Evolutionary conservation across 2,888 invertebrate genomes (phyloP), one percentile per base, ranked within the genome.

Genomic region (Glaucopsyche alexis): DNA sequence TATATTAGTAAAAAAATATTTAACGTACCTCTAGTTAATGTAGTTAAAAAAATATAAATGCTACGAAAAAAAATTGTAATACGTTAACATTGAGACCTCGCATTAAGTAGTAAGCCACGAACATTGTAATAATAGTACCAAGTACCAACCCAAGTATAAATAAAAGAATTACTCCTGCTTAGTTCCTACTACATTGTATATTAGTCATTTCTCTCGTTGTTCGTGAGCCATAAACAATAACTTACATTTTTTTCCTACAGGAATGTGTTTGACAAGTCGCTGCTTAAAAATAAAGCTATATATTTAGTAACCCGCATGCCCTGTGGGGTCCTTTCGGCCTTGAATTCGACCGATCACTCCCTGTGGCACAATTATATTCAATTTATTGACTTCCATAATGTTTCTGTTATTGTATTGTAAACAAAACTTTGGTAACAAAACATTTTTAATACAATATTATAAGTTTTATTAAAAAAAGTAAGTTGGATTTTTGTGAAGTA

Each of bases 291-390:
- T 65, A 65, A 42, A 65, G 40, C 65, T 38, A 65, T 65, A 42
- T 67, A 11, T 47, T 69, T 19, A 29, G 42, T 42, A 67, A 29
- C 50, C 72, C 66, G 52, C 42, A 52, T 67, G 72, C 72, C 67
- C 72, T 64, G 73, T 75, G 67, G 75, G 70, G 42, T n/a, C 29
- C 50, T 47, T 71, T 72, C 55, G 71, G 74, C 75, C 73, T 76
- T 75, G 74, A 73, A 29, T 73, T 73, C 74, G 74, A 76, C 77
- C 71, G 76, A 79, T 77, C 74, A 75, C 71, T 65, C 78, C 76
- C 78, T 71, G 73, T 71, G 77, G 78, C 65, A 74, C 77, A 72
- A 78, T 78, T 77, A 70, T 64, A 76, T 75, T 76, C 74, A 77
- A 75, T 77, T 75, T 74, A 74, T 69, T 72, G 73, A 74, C 71